These are phyloP conservation scores for Sphecodes monilicornis DNA, from an alignment of 2,888 invertebrate species.

Conservation along the genomic window DNA sequence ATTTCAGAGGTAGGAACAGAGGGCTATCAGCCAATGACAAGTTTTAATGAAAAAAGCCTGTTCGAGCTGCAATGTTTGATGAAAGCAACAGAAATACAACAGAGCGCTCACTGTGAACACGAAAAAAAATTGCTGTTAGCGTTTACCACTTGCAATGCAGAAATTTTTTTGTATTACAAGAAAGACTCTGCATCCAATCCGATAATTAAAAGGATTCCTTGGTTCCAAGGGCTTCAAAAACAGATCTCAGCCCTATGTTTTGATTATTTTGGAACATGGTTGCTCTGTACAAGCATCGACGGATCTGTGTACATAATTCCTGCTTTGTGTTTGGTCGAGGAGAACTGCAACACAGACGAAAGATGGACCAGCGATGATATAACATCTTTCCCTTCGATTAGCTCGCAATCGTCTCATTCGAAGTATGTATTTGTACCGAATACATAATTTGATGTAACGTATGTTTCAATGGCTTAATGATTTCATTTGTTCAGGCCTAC, in stretches of 20 bases:
- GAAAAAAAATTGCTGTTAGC: slow-evolving; percentile 78
- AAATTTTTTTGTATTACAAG: slow-evolving; percentile 80
- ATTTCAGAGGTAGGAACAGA: slow-evolving; percentile 49
- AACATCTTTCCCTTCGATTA: slow-evolving; percentile 84
- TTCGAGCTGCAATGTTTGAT: slow-evolving; percentile 81
- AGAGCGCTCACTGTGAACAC: slow-evolving; percentile 78
- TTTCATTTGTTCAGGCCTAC: slow-evolving; percentile 74
- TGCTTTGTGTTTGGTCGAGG: slow-evolving; percentile 86
- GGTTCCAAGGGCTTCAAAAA: slow-evolving; percentile 80
- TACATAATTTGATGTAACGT: neutral
- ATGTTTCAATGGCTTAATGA: neutral
- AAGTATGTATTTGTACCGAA: slow-evolving; percentile 68
- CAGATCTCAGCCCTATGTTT: slow-evolving; percentile 88
- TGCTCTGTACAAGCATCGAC: slow-evolving; percentile 86
- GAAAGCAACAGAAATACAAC: slow-evolving; percentile 77
- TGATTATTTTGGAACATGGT: slow-evolving; percentile 93
- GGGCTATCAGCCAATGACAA: slow-evolving; percentile 56
- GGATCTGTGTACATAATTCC: slow-evolving; percentile 88
- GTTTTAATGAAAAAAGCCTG: slow-evolving; percentile 68
- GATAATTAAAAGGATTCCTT: slow-evolving; percentile 79
- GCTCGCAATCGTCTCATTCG: slow-evolving; percentile 79
- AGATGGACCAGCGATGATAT: slow-evolving; percentile 87
- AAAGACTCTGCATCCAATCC: slow-evolving; percentile 73
- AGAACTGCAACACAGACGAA: slow-evolving; percentile 85
- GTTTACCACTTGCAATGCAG: slow-evolving; percentile 76